Evolutionary conservation across 2,113 vertebrate genomes (phyloP).

Genomic region (Phycodurus eques): DNA sequence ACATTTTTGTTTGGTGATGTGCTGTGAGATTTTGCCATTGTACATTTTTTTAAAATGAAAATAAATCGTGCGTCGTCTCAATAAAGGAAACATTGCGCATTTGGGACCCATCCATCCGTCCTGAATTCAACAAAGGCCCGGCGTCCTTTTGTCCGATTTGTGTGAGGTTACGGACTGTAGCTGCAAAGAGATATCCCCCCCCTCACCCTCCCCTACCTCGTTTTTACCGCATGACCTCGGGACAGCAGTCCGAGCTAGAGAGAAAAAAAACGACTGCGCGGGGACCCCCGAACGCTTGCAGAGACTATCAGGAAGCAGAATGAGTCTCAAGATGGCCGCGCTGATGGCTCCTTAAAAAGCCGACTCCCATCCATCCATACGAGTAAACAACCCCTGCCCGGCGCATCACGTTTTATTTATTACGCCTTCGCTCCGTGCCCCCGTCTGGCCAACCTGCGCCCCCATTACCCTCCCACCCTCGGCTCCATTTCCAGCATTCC

Average conservation of each 20-base stretch:
- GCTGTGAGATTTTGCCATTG: too few species aligned
- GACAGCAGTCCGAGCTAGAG: constrained; percentile 15
- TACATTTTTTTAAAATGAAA: too few species aligned
- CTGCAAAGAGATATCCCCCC: not conserved
- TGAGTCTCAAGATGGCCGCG: constrained; percentile 11
- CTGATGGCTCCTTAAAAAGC: constrained; percentile 3
- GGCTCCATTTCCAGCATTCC: constrained; percentile 34
- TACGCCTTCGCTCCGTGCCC: not conserved
- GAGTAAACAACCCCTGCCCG: not conserved
- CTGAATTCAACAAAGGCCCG: not conserved
- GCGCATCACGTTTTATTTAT: not conserved
- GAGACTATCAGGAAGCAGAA: constrained; percentile 19
- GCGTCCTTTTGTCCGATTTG: not conserved
- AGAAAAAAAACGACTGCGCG: not conserved
- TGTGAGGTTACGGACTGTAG: not conserved
- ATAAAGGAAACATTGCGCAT: too few species aligned
- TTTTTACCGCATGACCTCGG: constrained; percentile 23
- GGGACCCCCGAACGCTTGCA: not conserved
- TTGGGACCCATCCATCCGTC: too few species aligned
- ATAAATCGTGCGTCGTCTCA: too few species aligned
- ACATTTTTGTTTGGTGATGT: too few species aligned
- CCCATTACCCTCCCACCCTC: not conserved
- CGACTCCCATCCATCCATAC: not conserved
- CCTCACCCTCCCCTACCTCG: not conserved
- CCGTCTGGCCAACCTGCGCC: not conserved